phyloP scores from a whole-genome alignment of 2,888 invertebrate species.

The Protophormia terraenovae region DNA sequence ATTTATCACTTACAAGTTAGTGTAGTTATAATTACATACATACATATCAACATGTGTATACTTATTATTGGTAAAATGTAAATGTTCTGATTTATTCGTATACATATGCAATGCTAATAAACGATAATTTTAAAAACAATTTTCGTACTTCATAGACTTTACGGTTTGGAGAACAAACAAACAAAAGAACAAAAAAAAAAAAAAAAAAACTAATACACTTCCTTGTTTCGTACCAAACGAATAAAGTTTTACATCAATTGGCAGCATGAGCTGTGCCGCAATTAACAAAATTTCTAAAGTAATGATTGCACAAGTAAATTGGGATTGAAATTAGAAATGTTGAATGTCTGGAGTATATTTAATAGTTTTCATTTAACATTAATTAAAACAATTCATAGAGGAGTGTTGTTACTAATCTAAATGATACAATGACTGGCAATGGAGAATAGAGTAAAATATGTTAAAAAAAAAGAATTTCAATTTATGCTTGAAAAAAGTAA shows the following conservation, averaged over 20 bases:
- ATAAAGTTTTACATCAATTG: not conserved
- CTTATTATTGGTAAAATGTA: not conserved
- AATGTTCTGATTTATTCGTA: not conserved
- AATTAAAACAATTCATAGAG: not conserved
- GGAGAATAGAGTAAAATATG: too few species aligned
- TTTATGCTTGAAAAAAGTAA: too few species aligned
- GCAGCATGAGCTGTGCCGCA: not conserved
- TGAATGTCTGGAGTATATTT: not conserved
- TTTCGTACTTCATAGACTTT: not conserved
- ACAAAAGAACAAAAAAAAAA: too few species aligned
- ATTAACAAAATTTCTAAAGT: slow-evolving; percentile 9
- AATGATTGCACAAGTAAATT: not conserved
- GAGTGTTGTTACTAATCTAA: not conserved
- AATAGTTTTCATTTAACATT: not conserved
- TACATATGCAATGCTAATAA: not conserved
- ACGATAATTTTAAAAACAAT: not conserved
- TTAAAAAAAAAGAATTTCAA: too few species aligned
- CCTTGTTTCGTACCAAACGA: not conserved
- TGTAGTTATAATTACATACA: too few species aligned
- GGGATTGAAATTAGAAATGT: not conserved
- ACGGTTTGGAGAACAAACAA: not conserved
- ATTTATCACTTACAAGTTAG: not conserved
- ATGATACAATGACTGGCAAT: not conserved
- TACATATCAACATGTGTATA: not conserved
- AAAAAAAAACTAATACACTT: not conserved